These are phyloP conservation scores for Toxotes jaculatrix DNA, from an alignment of 2,113 vertebrate species.

Conservation along the genomic window DNA sequence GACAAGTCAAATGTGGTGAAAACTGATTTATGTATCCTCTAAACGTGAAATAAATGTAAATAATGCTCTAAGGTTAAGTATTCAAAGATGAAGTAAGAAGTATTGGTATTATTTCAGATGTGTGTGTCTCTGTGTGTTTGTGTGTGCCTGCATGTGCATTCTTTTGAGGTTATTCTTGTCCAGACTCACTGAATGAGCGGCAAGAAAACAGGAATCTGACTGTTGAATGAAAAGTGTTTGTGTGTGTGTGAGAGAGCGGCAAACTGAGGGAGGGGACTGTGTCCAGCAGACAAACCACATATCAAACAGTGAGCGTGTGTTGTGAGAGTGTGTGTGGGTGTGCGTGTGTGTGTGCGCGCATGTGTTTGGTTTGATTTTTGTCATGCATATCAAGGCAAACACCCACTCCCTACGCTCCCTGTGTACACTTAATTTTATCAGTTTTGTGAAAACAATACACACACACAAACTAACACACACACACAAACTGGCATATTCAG, in stretches of 20 bases:
- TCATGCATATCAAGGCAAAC: constrained; percentile 25
- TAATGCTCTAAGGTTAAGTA: neutral
- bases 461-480: constrained; percentile 1
- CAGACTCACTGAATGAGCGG: constrained; percentile 62
- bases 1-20: neutral
- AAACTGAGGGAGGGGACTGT: constrained; percentile 9
- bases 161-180: constrained; percentile 60
- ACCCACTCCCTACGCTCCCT: neutral
- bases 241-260: constrained; percentile 31
- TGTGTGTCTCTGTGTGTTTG: neutral
- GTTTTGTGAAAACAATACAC: constrained; percentile 30
- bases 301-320: constrained; percentile 14
- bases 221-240: constrained; percentile 59
- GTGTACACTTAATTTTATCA: constrained; percentile 27
- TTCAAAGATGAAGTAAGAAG: neutral
- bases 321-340: neutral
- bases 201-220: constrained; percentile 71
- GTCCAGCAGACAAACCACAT: constrained; percentile 13
- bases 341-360: neutral
- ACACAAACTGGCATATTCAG: neutral
- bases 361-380: constrained; percentile 30
- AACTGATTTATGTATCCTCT: neutral
- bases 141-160: constrained; percentile 22
- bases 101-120: neutral
- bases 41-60: neutral